These are phyloP conservation scores for Acromyrmex echinatior DNA, from an alignment of 1,140 invertebrate genomes.

Conservation along the genomic window DNA sequence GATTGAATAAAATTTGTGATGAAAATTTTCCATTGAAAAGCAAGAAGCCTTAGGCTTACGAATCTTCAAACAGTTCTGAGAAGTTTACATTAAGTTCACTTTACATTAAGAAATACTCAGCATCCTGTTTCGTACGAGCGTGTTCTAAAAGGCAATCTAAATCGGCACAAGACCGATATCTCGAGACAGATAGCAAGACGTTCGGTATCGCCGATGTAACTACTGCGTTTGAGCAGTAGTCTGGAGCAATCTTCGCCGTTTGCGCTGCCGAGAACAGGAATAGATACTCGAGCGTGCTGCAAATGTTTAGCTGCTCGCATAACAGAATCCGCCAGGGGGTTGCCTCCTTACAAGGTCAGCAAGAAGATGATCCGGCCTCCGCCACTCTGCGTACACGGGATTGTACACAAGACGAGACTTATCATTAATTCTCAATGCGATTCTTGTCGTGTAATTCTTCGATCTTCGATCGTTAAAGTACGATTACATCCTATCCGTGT, in stretches of 20 bases:
- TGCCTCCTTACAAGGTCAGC: slow-evolving; percentile 54
- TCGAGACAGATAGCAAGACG: slow-evolving; percentile 41
- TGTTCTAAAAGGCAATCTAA: slow-evolving; percentile 61
- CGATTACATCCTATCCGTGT: slow-evolving; percentile 40
- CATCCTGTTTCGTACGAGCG: slow-evolving; percentile 18
- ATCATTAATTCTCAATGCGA: slow-evolving; percentile 52
- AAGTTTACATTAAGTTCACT: slow-evolving; percentile 16
- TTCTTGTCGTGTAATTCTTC: slow-evolving; percentile 45
- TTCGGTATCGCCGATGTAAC: slow-evolving; percentile 52
- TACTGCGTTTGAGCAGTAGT: slow-evolving; percentile 47
- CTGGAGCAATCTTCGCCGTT: slow-evolving; percentile 38
- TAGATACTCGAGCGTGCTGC: slow-evolving; percentile 66
- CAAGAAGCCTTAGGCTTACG: not conserved
- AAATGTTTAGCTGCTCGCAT: slow-evolving; percentile 54
- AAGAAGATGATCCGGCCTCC: slow-evolving; percentile 48
- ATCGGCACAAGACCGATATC: slow-evolving; percentile 57
- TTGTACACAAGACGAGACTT: slow-evolving; percentile 31
- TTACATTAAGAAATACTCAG: slow-evolving; percentile 6
- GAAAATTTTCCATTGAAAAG: slow-evolving; percentile 4
- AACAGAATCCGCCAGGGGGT: slow-evolving; percentile 42
- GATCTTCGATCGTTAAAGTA: slow-evolving; percentile 27
- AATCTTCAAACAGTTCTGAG: not conserved
- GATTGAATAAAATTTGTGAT: slow-evolving; percentile 21
- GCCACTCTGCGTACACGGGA: slow-evolving; percentile 17
- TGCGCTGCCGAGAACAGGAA: slow-evolving; percentile 68